A percentile compares a stretch with the other conserved stretches of the same genome.
phyloP scores from a whole-genome alignment of 2,888 invertebrate species.

The Drosophila vallismaia region DNA sequence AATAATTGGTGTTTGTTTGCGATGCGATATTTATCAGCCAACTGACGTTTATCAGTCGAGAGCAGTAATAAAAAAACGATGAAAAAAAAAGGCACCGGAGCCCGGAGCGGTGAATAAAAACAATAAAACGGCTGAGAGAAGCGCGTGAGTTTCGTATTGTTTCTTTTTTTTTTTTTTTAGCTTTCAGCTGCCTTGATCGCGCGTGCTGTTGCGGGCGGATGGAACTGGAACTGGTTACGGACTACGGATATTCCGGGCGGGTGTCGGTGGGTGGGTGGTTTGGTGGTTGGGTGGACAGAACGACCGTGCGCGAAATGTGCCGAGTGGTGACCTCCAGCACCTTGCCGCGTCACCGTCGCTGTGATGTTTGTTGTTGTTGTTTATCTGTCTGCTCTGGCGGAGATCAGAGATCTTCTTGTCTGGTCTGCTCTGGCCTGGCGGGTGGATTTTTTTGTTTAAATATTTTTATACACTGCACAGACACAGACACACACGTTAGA shows the following conservation, averaged over 20 bases:
- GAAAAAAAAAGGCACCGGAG: slow-evolving; percentile 38
- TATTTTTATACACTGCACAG: slow-evolving; percentile 50
- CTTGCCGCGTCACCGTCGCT: slow-evolving; percentile 68
- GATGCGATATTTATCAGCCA: slow-evolving; percentile 47
- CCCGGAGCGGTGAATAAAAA: slow-evolving; percentile 36
- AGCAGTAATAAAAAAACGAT: slow-evolving; percentile 49
- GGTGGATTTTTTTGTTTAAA: slow-evolving; percentile 70
- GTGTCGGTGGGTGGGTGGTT: slow-evolving; percentile 1
- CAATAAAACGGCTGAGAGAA: slow-evolving; percentile 40
- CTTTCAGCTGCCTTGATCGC: slow-evolving; percentile 22
- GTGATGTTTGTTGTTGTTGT: slow-evolving; percentile 10
- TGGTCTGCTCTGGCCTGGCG: slow-evolving; percentile 49
- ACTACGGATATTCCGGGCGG: not conserved
- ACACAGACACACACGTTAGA: slow-evolving; percentile 18
- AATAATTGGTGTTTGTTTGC: slow-evolving; percentile 49
- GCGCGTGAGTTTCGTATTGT: slow-evolving; percentile 67
- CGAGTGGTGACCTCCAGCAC: slow-evolving; percentile 71
- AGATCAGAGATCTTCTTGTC: slow-evolving; percentile 35
- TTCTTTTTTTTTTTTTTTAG: slow-evolving; percentile 28
- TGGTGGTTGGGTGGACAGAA: slow-evolving; percentile 28
- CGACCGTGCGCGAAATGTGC: slow-evolving; percentile 70
- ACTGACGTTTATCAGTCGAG: slow-evolving; percentile 60
- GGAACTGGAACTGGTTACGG: slow-evolving; percentile 36
- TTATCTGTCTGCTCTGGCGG: slow-evolving; percentile 52
- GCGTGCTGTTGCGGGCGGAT: slow-evolving; percentile 61